A percentile compares a stretch with the other conserved stretches of the same genome.
Conservation (phyloP, 2,113 vertebrate species). For the Podarcis muralis region DNA sequence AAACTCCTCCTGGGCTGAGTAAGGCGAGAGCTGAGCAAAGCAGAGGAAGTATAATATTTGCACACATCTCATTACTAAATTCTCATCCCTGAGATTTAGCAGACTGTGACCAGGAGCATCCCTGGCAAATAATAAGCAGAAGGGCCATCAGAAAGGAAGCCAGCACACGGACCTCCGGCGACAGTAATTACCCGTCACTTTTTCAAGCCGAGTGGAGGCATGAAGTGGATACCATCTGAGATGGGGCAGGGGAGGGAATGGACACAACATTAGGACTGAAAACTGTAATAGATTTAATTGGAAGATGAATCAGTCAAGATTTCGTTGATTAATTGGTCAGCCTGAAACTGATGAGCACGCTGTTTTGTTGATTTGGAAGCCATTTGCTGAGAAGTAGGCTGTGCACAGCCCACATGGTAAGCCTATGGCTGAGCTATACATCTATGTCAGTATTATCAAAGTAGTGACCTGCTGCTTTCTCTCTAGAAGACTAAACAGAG, state of each 20-base stretch:
- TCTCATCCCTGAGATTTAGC: constrained; percentile 4
- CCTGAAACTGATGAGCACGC: neutral
- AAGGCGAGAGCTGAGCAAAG: neutral
- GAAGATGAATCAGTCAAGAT: neutral
- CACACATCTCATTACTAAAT: constrained; percentile 25
- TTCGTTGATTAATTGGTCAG: neutral
- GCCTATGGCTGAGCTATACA: neutral
- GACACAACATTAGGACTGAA: too few relatives aligned
- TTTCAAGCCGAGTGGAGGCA: neutral
- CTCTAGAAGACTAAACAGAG: neutral
- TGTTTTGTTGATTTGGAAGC: neutral
- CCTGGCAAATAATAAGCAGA: constrained; percentile 23
- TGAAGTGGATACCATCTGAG: neutral
- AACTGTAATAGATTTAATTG: neutral
- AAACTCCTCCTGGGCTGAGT: neutral
- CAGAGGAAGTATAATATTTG: constrained; percentile 34
- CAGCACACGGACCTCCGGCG: neutral
- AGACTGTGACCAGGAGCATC: neutral
- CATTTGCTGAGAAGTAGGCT: neutral
- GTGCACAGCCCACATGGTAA: neutral
- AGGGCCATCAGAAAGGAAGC: neutral
- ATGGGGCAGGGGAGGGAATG: neutral
- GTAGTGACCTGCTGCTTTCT: neutral
- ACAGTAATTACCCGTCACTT: neutral
- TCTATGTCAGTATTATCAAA: neutral